Percentiles rank a stretch among this genome's conserved stretches.
These are phyloP conservation scores for Pseudomugil tenellus DNA, from an alignment of 2,797 vertebrate genomes.

Conservation along the genomic window DNA sequence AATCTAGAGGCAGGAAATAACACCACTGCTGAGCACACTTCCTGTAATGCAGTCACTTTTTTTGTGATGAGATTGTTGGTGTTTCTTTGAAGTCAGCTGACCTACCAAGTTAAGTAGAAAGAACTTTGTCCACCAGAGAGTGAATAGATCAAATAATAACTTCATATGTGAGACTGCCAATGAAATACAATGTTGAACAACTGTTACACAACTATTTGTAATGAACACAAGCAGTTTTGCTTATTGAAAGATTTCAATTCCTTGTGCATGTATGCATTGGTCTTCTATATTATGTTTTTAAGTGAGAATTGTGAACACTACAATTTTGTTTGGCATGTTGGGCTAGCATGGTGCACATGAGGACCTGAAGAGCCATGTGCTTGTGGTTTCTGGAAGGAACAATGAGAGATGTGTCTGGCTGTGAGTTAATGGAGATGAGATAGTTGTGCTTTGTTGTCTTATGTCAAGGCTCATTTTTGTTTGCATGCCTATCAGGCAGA, in stretches of 20 bases:
- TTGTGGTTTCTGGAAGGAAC: conserved; percentile 52
- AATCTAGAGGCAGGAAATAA: conserved; percentile 76
- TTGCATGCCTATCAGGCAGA: conserved; percentile 40
- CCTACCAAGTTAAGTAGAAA: conserved; percentile 61
- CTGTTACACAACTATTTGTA: neutral
- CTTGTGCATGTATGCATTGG: conserved; percentile 24
- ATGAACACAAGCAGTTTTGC: conserved; percentile 16
- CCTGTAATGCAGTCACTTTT: conserved; percentile 77
- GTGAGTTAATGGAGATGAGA: conserved; percentile 53
- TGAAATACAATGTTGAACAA: conserved; percentile 8
- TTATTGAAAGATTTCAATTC: conserved; percentile 4
- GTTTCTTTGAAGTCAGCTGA: conserved; percentile 81
- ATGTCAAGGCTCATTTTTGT: conserved; percentile 59
- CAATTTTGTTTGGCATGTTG: conserved; percentile 42
- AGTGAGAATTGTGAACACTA: conserved; percentile 36
- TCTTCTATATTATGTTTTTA: conserved; percentile 23
- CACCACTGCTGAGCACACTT: conserved; percentile 75
- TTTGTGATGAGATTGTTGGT: conserved; percentile 62
- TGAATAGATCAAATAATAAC: conserved; percentile 21
- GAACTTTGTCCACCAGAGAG: conserved; percentile 21
- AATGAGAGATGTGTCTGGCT: conserved; percentile 68
- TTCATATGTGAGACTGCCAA: conserved; percentile 11
- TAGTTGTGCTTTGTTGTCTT: conserved; percentile 71
- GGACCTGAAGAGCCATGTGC: conserved; percentile 65
- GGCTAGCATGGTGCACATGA: conserved; percentile 53